Percentiles rank a stretch among this genome's conserved stretches.
Evolutionary conservation across 2,113 vertebrate species (phyloP).

Genomic region (Puntigrus tetrazona): DNA sequence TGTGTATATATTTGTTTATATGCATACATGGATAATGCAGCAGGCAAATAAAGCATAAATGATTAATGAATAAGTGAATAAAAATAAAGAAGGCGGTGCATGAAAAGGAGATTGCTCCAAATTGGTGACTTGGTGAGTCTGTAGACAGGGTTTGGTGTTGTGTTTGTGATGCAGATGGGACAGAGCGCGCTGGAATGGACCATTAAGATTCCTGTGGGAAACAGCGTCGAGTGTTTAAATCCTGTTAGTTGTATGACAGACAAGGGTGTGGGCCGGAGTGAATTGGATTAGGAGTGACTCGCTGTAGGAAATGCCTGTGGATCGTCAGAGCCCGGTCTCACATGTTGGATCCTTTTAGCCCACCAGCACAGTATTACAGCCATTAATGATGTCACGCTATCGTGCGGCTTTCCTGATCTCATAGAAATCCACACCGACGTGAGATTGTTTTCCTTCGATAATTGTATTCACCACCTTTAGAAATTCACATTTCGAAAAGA

Average conservation of each 20-base stretch:
- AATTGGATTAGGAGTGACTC: conserved; percentile 46
- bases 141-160: not conserved
- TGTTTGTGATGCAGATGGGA: conserved; percentile 18
- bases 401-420: not conserved
- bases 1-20: too few relatives aligned
- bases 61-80: too few relatives aligned
- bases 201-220: conserved; percentile 35
- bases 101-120: not conserved
- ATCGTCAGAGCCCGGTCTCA: not conserved
- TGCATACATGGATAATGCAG: too few relatives aligned
- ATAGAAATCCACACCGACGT: not conserved
- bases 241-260: conserved; percentile 47
- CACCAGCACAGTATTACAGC: not conserved
- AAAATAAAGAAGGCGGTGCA: too few relatives aligned
- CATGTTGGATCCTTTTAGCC: not conserved
- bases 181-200: conserved; percentile 15
- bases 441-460: not conserved
- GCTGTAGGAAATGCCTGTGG: not conserved
- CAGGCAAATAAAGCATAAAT: too few relatives aligned
- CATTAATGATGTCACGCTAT: conserved; percentile 12
- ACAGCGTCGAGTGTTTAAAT: conserved; percentile 38
- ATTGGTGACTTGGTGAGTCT: not conserved
- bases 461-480: not conserved
- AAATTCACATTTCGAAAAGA: not conserved
- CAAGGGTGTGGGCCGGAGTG: conserved; percentile 22